A percentile compares a stretch with the other conserved stretches of the same genome.
phyloP scores from a whole-genome alignment of 2,113 vertebrate species.

The Pelusios castaneus region DNA sequence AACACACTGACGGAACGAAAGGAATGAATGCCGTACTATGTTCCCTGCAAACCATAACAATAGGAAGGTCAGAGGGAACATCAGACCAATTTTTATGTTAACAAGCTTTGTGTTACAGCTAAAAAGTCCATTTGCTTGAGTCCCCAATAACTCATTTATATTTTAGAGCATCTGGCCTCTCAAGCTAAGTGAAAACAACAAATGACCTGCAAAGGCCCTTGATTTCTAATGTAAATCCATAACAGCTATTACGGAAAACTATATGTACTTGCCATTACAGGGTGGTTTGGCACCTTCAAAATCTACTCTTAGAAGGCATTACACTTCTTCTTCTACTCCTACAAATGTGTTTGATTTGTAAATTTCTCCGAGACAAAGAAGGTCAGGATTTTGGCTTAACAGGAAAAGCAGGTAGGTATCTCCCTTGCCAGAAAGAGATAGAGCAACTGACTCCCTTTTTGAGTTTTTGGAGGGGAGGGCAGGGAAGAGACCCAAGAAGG shows the following conservation, averaged over 20 bases:
- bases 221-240: neutral
- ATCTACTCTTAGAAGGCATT: neutral
- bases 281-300: neutral
- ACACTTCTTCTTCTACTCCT: neutral
- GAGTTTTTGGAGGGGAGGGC: neutral
- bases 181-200: neutral
- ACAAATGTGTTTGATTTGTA: neutral
- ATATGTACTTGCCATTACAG: neutral
- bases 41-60: conserved; percentile 26
- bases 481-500: neutral
- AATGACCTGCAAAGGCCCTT: neutral
- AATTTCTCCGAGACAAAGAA: neutral
- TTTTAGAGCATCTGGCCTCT: conserved; percentile 14
- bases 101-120: conserved; percentile 7
- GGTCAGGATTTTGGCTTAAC: neutral
- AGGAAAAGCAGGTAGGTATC: neutral
- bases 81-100: conserved; percentile 51
- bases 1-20: neutral
- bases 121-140: conserved; percentile 23
- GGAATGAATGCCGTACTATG: conserved; percentile 52
- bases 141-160: conserved; percentile 18
- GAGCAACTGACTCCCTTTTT: neutral
- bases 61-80: conserved; percentile 48
- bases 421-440: neutral
- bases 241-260: neutral